Percentiles rank a stretch among this genome's conserved stretches.
Conservation (phyloP, 2,797 vertebrate species). For the Peromyscus nudipes region DNA sequence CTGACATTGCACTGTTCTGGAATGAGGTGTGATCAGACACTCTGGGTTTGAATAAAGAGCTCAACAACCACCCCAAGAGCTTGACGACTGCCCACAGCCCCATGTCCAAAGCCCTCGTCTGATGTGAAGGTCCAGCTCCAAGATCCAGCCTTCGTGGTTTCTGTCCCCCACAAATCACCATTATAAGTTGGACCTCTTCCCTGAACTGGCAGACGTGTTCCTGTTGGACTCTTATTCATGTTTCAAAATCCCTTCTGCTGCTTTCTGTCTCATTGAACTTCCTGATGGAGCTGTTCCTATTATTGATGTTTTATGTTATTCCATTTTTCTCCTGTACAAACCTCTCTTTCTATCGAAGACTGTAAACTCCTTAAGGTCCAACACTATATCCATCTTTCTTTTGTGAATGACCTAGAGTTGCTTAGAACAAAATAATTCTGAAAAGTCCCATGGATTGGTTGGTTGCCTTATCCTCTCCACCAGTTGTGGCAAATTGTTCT, state of each 20-base stretch:
- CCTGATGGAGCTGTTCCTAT: neutral
- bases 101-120: neutral
- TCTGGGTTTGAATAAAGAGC: neutral
- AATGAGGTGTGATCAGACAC: neutral
- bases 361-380: conserved; percentile 35
- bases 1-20: neutral
- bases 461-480: neutral
- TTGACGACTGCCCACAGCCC: neutral
- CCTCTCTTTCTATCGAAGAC: conserved; percentile 49
- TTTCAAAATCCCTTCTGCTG: neutral
- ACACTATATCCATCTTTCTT: neutral
- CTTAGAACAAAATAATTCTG: neutral
- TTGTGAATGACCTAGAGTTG: neutral
- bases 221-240: conserved; percentile 2
- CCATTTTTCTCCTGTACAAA: neutral
- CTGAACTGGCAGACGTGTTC: neutral
- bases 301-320: neutral
- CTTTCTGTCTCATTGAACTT: neutral
- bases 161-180: neutral
- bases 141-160: neutral
- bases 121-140: neutral
- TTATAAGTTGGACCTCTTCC: neutral
- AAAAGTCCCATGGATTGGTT: neutral
- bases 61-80: neutral
- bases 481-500: neutral